phyloP scores from a whole-genome alignment of 2,888 invertebrate species.

The Pristionchus fissidentatus region DNA sequence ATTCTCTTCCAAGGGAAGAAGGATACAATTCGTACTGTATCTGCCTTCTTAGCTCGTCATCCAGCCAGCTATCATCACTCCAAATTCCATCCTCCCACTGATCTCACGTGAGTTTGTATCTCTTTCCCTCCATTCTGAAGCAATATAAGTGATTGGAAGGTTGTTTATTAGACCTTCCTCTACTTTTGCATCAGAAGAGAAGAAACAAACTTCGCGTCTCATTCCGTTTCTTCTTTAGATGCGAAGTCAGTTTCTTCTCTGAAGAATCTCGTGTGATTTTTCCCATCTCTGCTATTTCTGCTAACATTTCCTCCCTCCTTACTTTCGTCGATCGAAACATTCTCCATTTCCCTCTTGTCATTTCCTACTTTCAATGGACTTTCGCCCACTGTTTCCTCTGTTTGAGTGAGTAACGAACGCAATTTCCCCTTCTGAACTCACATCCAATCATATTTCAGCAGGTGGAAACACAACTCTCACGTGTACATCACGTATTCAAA shows the following conservation, averaged over 20 bases:
- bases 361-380: neutral
- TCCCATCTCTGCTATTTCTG: neutral
- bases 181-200: no score
- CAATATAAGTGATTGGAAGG: neutral
- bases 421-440: neutral
- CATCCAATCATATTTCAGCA: slow-evolving; percentile 4
- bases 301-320: neutral
- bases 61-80: slow-evolving; percentile 24
- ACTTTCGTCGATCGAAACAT: neutral
- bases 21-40: neutral
- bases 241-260: neutral
- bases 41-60: neutral
- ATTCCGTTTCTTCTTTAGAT: no score
- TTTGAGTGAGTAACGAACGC: neutral
- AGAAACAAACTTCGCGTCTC: no score
- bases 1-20: slow-evolving; percentile 26
- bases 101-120: neutral
- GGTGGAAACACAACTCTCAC: no score
- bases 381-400: neutral
- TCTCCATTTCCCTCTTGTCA: neutral
- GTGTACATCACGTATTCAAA: no score
- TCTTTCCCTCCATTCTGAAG: neutral
- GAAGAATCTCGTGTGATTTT: neutral
- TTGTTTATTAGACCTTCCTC: no score
- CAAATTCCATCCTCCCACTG: neutral